Base-by-base conservation (phyloP, 2,113 vertebrate genomes). In the Misgurnus mizolepis region DNA sequence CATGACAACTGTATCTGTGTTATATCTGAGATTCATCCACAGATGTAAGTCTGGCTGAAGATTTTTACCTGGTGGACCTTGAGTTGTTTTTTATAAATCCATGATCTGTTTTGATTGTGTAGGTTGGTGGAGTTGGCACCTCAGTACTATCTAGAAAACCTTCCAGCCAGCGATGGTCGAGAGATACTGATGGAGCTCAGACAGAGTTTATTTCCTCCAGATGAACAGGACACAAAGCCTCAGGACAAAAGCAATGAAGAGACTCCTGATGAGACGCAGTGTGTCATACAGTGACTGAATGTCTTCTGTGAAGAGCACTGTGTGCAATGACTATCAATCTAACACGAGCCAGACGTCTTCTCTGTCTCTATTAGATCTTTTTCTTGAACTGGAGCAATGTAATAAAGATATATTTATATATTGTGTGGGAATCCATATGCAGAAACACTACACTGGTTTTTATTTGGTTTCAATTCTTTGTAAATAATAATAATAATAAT, bases 71-170 rank as follows among this genome's bases (percentile, higher is more conserved):
- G 27, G 27, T 34, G 27, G 27, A 34, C 27, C 27, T 34, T 3
- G 27, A 34, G 27, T 34, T 34, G 27, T 34, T 34, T 34, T 34
- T 34, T 34, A 34, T 34, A 34, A 34, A 34, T 3, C 27, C 27
- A 34, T 34, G 27, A 34, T 34, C 27, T 34, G 27, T 34, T 34
- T 34, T 34, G 27, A 34, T 14, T 58, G 17, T 4, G 0, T 84
- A 99, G 98, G 95, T 87, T 99, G 43, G 94, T 95, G 85, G 95
- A 97, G 80, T 71, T 98, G 86, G 93, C 95, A 0, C 98, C 98
- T 3, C 94, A 94, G 83, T 99, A 98, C 87, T 99, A 94, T 89
- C 90, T 99, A 81, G 97, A 94, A 74, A 99, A 99, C 86, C 89
- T 99, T 74, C 98, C 97, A 0, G 80, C 94, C 0, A 95, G 97